These are phyloP conservation scores for Drosophila neocordata DNA, from an alignment of 1,140 invertebrate species.

Conservation along the genomic window DNA sequence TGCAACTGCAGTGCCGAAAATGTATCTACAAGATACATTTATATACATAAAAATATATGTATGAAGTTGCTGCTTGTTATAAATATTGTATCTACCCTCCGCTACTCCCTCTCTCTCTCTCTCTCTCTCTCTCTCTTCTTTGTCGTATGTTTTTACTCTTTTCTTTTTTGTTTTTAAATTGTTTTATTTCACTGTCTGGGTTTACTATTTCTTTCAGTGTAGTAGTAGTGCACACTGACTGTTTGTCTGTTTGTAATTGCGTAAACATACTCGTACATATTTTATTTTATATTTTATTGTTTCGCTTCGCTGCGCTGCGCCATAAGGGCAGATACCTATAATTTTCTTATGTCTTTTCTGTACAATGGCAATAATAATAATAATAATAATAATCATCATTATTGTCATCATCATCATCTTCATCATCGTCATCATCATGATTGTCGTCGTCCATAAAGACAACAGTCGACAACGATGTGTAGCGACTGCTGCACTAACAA, in stretches of 20 bases:
- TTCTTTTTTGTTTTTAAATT: too few relatives aligned
- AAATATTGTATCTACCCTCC: constrained; percentile 65
- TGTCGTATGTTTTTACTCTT: background rate
- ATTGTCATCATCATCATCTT: constrained; percentile 50
- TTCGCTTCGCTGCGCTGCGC: constrained; percentile 80
- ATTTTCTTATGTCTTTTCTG: constrained; percentile 78
- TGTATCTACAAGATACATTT: constrained; percentile 65
- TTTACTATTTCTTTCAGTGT: constrained; percentile 19
- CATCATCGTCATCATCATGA: constrained; percentile 23
- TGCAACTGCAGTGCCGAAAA: constrained; percentile 21
- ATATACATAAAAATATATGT: constrained; percentile 23
- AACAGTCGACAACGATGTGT: constrained; percentile 44
- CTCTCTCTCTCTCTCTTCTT: constrained; percentile 6
- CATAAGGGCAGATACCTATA: constrained; percentile 82
- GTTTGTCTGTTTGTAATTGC: constrained; percentile 73
- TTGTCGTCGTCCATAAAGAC: constrained; percentile 52
- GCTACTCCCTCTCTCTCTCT: constrained; percentile 19
- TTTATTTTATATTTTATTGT: constrained; percentile 82
- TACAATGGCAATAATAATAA: constrained; percentile 62
- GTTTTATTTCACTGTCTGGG: background rate
- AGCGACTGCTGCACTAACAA: constrained; percentile 74
- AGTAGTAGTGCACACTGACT: constrained; percentile 18
- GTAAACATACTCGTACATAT: constrained; percentile 79
- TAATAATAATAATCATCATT: constrained; percentile 44
- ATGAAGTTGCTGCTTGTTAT: constrained; percentile 49